Percentiles rank a stretch among this genome's conserved stretches.
phyloP scores from a whole-genome alignment of 2,113 vertebrate genomes.

The Cariama cristata region DNA sequence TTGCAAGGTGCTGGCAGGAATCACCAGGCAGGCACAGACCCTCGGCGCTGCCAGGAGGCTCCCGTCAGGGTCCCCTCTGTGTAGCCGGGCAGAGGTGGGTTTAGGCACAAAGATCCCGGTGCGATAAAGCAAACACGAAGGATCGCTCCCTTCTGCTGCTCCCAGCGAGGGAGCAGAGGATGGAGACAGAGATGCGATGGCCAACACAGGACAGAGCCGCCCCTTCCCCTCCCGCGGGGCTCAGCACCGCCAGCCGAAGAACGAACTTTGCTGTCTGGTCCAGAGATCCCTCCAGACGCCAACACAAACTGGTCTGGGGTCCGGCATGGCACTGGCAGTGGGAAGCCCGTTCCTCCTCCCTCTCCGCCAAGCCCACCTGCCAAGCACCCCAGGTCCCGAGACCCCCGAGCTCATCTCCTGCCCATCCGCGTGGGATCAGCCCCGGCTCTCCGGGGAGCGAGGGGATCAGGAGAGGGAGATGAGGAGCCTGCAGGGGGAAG shows the following conservation, averaged over 20 bases:
- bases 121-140: fast-evolving
- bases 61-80: not conserved
- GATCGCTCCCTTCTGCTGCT: fast-evolving
- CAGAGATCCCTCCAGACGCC: fast-evolving
- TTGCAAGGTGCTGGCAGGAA: not conserved
- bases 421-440: fast-evolving
- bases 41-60: not conserved
- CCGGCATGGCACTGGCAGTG: fast-evolving
- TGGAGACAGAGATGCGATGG: not conserved
- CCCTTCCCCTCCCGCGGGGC: not conserved
- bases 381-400: fast-evolving
- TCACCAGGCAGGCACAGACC: not conserved
- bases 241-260: fast-evolving
- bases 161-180: not conserved
- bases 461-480: not conserved
- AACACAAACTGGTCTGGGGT: fast-evolving
- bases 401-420: fast-evolving
- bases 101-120: not conserved
- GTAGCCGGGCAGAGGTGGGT: not conserved
- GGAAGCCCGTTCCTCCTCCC: fast-evolving
- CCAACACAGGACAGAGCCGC: not conserved
- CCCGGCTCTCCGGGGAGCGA: not conserved
- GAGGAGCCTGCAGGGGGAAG: not conserved
- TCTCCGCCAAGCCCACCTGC: not conserved
- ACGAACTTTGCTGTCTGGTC: not conserved